phyloP scores from a whole-genome alignment of 1,140 invertebrate genomes.

The Eriosoma lanigerum region DNA sequence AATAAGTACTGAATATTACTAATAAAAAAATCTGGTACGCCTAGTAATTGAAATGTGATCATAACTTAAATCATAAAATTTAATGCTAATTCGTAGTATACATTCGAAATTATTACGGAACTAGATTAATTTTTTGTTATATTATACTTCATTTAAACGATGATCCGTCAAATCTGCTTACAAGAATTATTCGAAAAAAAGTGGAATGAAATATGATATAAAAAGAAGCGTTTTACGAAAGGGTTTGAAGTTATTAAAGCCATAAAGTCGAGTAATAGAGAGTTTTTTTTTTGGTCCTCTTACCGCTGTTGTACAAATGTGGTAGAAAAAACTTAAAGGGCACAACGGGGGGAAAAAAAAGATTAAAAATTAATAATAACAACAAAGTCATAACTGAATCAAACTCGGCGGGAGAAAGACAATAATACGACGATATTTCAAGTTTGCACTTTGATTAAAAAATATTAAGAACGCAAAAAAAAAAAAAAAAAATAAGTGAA shows the following conservation, averaged over 20 bases:
- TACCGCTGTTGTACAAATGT: constrained; percentile 1
- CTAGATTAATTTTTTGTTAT: neutral
- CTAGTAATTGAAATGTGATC: too few relatives aligned
- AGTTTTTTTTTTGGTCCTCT: constrained; percentile 29
- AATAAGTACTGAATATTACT: too few relatives aligned
- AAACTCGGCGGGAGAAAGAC: constrained; percentile 50
- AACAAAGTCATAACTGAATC: constrained; percentile 52
- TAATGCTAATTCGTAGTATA: too few relatives aligned
- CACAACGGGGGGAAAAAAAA: neutral
- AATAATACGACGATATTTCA: constrained; percentile 52
- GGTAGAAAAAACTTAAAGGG: constrained; percentile 42
- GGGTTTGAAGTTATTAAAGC: constrained; percentile 50
- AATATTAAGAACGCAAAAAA: constrained; percentile 34
- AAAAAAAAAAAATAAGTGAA: constrained; percentile 32
- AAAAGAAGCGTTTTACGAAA: constrained; percentile 33
- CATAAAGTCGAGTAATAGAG: constrained; percentile 50
- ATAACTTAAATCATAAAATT: too few relatives aligned
- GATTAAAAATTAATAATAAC: constrained; percentile 52
- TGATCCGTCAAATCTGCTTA: constrained; percentile 35
- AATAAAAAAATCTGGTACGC: too few relatives aligned
- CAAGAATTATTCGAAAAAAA: neutral
- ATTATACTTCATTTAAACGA: too few relatives aligned
- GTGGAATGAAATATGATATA: constrained; percentile 20
- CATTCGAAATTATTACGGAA: too few relatives aligned
- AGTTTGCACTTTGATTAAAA: constrained; percentile 52